Evolutionary conservation across 1,140 invertebrate species (phyloP), one percentile per base, ranked within the genome.

Genomic region (Carposina sasakii): DNA sequence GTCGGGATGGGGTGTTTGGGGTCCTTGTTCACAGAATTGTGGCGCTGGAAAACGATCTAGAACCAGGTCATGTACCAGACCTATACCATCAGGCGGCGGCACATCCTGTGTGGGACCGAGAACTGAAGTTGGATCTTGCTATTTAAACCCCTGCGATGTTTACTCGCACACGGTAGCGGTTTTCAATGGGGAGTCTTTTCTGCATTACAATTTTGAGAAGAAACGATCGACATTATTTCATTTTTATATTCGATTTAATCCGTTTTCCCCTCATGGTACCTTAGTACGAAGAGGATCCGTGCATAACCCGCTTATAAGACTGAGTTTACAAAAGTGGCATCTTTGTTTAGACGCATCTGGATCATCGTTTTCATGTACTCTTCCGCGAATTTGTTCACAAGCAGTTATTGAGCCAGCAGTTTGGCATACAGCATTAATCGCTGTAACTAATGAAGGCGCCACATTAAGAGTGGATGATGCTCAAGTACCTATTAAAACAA

Each of bases 1-100:
- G 79, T 76, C 79, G 2, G 74, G 74, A 2, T 83, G 79, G 79
- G 56, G 76, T 15, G 42, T 57, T 31, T 83, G 79, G 79, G 72
- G 75, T 1, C 68, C 75, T 2, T 83, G 79, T 34, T 81, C 76
- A 3, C 69, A 73, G 45, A 60, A 63, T 4, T 83, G 79, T 48
- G 79, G 79, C 8, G 68, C 74, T 8, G 79, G 79, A 0, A 64
- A 50, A 40, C 59, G 70, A 21, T 71, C 61, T 6, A 63, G 76
- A 56, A 61, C 62, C 1, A 61, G 79, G 44, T 76, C 76, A 2
- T 83, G 79, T 40, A 76, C 79, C 1, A 58, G 76, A 36, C 79
- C 79, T 3, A 60, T 69, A 19, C 79, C 79, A 3, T 57, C 70
- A 26, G 72, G 67, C 5, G 48, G 47, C 20, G 76, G 76, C 15